Conservation (phyloP, 2,888 invertebrate genomes). For the Lasioglossum pauxillum region DNA sequence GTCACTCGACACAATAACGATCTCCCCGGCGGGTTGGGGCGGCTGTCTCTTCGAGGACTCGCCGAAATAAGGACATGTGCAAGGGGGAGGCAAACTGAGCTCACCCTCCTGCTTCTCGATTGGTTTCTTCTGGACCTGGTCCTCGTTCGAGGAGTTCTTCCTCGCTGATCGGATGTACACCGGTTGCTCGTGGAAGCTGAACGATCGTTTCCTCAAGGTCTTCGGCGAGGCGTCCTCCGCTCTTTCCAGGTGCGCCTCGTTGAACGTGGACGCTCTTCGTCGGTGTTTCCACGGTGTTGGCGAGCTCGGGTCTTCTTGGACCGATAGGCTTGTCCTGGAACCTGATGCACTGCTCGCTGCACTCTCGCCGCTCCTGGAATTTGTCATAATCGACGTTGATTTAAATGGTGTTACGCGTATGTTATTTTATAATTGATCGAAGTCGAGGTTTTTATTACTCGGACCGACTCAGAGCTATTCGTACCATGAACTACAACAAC, state of each 20-base stretch:
- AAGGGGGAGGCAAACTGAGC: slow-evolving; percentile 88
- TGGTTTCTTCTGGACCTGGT: slow-evolving; percentile 27
- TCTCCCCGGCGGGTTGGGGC: slow-evolving; percentile 84
- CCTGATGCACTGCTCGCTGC: slow-evolving; percentile 74
- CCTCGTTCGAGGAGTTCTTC: slow-evolving; percentile 62
- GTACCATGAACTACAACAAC: not conserved
- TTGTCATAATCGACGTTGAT: not conserved
- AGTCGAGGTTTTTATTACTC: too few species aligned
- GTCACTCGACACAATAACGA: slow-evolving; percentile 87
- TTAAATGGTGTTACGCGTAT: too few species aligned
- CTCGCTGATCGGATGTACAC: slow-evolving; percentile 59
- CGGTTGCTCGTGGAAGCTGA: slow-evolving; percentile 85
- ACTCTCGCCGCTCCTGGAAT: slow-evolving; percentile 74
- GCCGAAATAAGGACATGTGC: slow-evolving; percentile 93
- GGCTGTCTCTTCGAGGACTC: slow-evolving; percentile 87
- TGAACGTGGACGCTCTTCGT: slow-evolving; percentile 85
- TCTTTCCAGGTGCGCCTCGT: slow-evolving; percentile 84
- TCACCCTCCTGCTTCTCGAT: slow-evolving; percentile 42
- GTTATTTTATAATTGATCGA: too few species aligned
- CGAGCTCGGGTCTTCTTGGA: slow-evolving; percentile 69
- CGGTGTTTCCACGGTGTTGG: slow-evolving; percentile 75
- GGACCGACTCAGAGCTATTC: too few species aligned
- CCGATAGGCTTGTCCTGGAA: slow-evolving; percentile 75
- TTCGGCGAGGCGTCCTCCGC: slow-evolving; percentile 83
- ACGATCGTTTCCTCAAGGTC: slow-evolving; percentile 84